Evolutionary conservation across 2,113 vertebrate species (phyloP), one percentile per base, ranked within the genome.

Genomic region (Ginglymostoma cirratum): DNA sequence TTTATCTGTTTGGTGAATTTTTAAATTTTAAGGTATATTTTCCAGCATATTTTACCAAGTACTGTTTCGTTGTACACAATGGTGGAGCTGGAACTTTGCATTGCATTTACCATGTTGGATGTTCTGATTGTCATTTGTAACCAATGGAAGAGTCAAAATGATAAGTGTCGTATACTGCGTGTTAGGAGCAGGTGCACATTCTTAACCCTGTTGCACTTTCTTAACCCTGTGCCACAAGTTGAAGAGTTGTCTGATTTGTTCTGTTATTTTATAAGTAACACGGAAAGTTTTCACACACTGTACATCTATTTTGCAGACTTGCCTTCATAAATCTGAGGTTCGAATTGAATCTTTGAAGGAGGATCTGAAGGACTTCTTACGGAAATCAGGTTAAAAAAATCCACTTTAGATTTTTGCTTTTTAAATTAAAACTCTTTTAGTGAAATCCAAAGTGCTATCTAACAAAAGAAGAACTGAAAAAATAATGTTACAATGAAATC

Each of bases 281-380:
- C 19, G 0, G 27, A 52, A 72, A 76, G 3, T 95, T 34, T 48
- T 95, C 66, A 94, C 65, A 42, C 94, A 21, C n/a, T 95, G 7
- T 70, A 42, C 72, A 69, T 72, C 45, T 86, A 72, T 83, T n/a
- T 95, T 96, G 96, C 96, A 99, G 99, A 97, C 98, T 96, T 98
- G 98, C 98, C 97, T 99, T 96, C 98, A 99, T 96, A 98, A 97
- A 83, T 98, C 99, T 30, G 98, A 99, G 61, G 98, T 99, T 96
- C 98, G 98, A 96, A 96, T 99, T 96, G 98, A 99, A 96, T 98
- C 98, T 94, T 97, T 99, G 5, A 99, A 99, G 97, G 99, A 99
- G 96, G 99, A 99, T 96, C 98, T 99, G 76, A 98, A 98, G 95
- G 97, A 97, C 96, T 99, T 98, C 97, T 98, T 99, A 96, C 99